Base-by-base conservation (phyloP, 1,140 invertebrate species). In the Bacillus rossius region DNA sequence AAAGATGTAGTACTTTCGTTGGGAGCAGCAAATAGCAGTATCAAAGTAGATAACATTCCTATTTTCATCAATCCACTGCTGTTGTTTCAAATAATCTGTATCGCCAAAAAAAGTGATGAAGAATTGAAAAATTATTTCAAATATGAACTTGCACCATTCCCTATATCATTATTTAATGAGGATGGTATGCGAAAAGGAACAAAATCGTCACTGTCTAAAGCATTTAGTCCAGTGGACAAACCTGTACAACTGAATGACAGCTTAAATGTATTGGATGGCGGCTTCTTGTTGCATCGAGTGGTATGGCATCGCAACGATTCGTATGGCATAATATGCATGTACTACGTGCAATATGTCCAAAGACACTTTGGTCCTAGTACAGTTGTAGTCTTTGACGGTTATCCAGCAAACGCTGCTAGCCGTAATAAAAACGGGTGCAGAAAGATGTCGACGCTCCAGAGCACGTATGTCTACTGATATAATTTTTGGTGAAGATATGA, bases 61-160 rank as follows among this genome's bases (percentile, higher is more conserved):
- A 63, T 73, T 45, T 14, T 66, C 40, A 45, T 75, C 22, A 67
- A 73, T 61, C 71, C 71, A 63, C 49, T 72, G 23, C 61, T 71
- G 62, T 63, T 74, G 3, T 73, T 75, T 61, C 71, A 73, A 57
- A 61, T 71, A 62, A 74, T 74, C 57, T 58, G 55, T 60, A 61
- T 68, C 41, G 40, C 47, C 19, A 71, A 73, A 61, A 42, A 71
- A 65, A 64, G 62, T 62, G 63, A 72, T 63, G 67, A 65, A 57
- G 58, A 71, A 61, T 60, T 71, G 43, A 29, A 68, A 58, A 55
- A 71, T 66, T 70, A 71, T 64, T 59, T 74, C 60, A 60, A 68
- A 56, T 73, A 71, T 68, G 71, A 76, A 69, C 40, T 75, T 45
- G 67, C 65, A 47, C 70, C 70, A 41, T 73, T 65, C 67, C 70